These are phyloP conservation scores for Anthoscopus minutus DNA, from an alignment of 2,113 vertebrate genomes.

Conservation along the genomic window DNA sequence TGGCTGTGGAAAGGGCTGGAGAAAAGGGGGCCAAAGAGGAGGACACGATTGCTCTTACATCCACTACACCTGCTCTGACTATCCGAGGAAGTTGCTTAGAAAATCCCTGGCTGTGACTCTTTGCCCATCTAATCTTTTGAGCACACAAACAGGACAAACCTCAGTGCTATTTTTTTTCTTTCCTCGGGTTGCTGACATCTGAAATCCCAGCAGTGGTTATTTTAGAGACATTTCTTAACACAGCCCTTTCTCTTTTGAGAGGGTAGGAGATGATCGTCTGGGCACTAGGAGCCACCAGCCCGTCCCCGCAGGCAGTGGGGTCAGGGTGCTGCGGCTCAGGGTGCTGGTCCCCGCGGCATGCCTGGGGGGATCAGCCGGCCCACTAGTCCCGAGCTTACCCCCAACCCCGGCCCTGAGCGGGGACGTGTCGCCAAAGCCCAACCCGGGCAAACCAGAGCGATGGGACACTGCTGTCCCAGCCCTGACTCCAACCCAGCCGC, in stretches of 20 bases:
- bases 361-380: too few relatives aligned
- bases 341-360: neutral
- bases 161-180: neutral
- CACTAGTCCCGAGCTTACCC: too few relatives aligned
- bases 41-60: neutral
- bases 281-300: neutral
- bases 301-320: accelerated
- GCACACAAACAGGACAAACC: neutral
- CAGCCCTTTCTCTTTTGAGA: neutral
- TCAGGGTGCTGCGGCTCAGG: neutral
- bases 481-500: neutral
- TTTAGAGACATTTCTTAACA: neutral
- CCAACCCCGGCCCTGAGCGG: accelerated
- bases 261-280: neutral
- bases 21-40: neutral
- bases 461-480: neutral
- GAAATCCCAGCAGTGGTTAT: neutral
- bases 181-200: neutral
- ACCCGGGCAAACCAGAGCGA: neutral
- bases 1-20: neutral
- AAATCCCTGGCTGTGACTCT: neutral
- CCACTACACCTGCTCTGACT: neutral
- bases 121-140: neutral
- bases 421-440: neutral
- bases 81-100: neutral